A percentile compares a stretch with the other conserved stretches of the same genome.
Evolutionary conservation across 2,797 vertebrate species (phyloP).

Genomic region (Melopsittacus undulatus): DNA sequence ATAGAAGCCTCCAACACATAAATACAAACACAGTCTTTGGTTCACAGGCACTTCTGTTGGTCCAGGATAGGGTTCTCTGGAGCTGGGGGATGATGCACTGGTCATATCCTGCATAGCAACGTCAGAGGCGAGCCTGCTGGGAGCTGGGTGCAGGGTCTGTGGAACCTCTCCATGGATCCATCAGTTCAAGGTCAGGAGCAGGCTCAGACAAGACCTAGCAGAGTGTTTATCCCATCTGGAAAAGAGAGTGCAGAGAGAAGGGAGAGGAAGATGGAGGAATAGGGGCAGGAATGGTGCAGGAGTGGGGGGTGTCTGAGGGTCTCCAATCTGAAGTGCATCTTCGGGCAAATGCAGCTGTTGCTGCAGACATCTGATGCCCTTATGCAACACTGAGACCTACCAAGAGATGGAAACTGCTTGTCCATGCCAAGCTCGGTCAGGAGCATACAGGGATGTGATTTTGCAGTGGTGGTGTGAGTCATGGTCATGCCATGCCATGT

Average conservation of each 20-base stretch:
- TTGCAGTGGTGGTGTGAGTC: neutral
- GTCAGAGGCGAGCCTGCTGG: neutral
- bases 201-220: neutral
- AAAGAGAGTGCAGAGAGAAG: neutral
- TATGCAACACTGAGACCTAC: neutral
- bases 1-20: neutral
- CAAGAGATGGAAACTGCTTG: accelerated
- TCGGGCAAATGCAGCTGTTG: neutral
- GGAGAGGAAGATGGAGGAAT: neutral
- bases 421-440: neutral
- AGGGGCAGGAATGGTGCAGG: neutral
- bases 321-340: neutral
- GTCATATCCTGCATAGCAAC: neutral
- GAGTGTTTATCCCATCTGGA: neutral
- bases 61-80: neutral
- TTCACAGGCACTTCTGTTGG: neutral
- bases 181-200: neutral
- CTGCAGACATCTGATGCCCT: neutral
- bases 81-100: neutral
- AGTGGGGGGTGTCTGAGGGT: accelerated
- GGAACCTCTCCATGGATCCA: neutral
- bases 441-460: neutral
- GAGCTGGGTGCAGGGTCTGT: accelerated
- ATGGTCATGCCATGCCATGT: neutral
- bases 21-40: slow-evolving; percentile 10